A percentile compares a stretch with the other conserved stretches of the same genome.
Evolutionary conservation across 2,888 invertebrate species (phyloP).

Genomic region (Epirrita christyi): DNA sequence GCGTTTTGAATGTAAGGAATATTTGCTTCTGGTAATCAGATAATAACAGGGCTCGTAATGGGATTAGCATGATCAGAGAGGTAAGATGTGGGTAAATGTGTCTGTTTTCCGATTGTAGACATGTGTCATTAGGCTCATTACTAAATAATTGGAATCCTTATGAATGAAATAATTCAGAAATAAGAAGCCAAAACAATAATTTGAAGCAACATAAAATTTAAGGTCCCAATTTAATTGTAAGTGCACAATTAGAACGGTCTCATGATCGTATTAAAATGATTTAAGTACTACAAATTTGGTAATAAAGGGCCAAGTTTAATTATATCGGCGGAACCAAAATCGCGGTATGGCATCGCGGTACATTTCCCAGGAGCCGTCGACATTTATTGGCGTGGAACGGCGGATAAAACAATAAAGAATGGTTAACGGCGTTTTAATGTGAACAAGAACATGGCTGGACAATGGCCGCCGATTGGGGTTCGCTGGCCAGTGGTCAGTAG

Average conservation of each 20-base stretch:
- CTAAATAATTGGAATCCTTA: neutral
- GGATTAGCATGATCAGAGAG: neutral
- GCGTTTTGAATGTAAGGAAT: conserved; percentile 13
- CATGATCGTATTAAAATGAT: conserved; percentile 55
- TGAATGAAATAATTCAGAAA: conserved; percentile 14
- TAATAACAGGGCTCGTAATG: neutral
- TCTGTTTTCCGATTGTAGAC: neutral
- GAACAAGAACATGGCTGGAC: conserved; percentile 80
- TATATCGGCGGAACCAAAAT: conserved; percentile 66
- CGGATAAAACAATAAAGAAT: conserved; percentile 84
- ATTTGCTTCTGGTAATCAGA: conserved; percentile 13
- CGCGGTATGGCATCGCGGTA: conserved; percentile 49
- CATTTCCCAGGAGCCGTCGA: conserved; percentile 76
- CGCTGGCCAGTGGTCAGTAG: conserved; percentile 68
- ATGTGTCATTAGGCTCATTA: neutral
- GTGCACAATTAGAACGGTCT: conserved; percentile 53
- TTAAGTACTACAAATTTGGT: conserved; percentile 69
- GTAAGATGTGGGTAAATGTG: neutral
- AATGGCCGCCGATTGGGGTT: conserved; percentile 77
- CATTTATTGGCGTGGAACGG: conserved; percentile 74
- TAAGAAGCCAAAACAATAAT: conserved; percentile 26
- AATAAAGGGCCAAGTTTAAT: conserved; percentile 70
- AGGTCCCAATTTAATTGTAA: conserved; percentile 49
- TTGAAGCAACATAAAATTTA: conserved; percentile 30
- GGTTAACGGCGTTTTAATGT: conserved; percentile 83